Percentiles rank a stretch among this genome's conserved stretches.
These are phyloP conservation scores for Drosophila virilis DNA, from an alignment of 1,140 invertebrate species.

Conservation along the genomic window DNA sequence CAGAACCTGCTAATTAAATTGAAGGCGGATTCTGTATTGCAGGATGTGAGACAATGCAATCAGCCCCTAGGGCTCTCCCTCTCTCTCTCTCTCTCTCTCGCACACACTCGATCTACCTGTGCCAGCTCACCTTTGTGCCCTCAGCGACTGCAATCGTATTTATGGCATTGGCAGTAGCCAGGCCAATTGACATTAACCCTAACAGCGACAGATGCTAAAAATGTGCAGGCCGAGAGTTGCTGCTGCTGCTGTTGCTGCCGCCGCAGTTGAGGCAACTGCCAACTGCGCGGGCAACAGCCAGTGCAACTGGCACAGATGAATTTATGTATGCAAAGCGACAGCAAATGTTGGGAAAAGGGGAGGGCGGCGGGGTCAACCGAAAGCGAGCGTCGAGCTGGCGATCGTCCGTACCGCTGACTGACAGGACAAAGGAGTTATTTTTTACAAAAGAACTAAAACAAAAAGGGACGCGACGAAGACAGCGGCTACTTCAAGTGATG, in stretches of 20 bases:
- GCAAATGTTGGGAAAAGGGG: not conserved
- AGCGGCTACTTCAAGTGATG: constrained; percentile 30
- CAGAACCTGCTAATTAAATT: constrained; percentile 69
- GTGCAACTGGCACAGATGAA: constrained; percentile 67
- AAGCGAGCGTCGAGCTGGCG: constrained; percentile 46
- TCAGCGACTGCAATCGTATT: constrained; percentile 45
- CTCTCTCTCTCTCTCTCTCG: not conserved
- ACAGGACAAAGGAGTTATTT: constrained; percentile 81
- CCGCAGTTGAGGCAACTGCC: constrained; percentile 38
- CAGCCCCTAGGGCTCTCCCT: constrained; percentile 52
- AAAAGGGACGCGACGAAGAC: constrained; percentile 34
- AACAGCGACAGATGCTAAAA: constrained; percentile 75
- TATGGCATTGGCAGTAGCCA: constrained; percentile 63
- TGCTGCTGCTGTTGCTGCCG: constrained; percentile 17
- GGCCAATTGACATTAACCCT: constrained; percentile 78
- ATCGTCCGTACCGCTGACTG: constrained; percentile 57
- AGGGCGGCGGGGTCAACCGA: constrained; percentile 47
- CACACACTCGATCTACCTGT: not conserved
- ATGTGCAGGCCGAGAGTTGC: constrained; percentile 38
- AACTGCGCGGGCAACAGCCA: constrained; percentile 34
- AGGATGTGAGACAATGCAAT: constrained; percentile 53
- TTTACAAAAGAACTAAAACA: constrained; percentile 78
- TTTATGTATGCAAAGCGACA: constrained; percentile 76
- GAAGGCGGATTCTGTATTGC: constrained; percentile 47
- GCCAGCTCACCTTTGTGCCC: not conserved